Conservation (phyloP, 2,888 invertebrate genomes). For the Stegana nigrithorax region DNA sequence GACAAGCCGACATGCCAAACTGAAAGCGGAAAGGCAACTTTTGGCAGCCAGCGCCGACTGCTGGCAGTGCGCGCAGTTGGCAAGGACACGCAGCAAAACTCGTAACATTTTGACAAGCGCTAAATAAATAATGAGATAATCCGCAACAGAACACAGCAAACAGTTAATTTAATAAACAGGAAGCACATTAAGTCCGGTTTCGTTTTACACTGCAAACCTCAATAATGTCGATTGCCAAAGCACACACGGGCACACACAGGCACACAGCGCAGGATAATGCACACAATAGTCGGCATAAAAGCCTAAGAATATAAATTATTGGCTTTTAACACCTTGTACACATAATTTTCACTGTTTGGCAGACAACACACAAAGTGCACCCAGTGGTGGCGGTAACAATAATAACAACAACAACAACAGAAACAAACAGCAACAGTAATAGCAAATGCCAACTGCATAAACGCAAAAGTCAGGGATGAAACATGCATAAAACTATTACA, state of each 20-base stretch:
- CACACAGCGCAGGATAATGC: not conserved
- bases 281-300: conserved; percentile 20
- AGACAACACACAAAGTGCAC: no score
- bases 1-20: no score
- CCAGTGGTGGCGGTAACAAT: no score
- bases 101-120: no score
- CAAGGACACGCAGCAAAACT: no score
- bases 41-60: no score
- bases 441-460: no score
- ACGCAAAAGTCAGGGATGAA: conserved; percentile 45
- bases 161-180: conserved; percentile 2
- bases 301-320: conserved; percentile 58
- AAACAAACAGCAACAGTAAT: no score
- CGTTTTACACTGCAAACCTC: conserved; percentile 25
- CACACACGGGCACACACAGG: not conserved
- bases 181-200: no score
- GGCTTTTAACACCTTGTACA: conserved; percentile 57
- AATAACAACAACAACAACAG: conserved; percentile 2
- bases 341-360: no score
- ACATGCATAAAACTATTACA: conserved; percentile 53
- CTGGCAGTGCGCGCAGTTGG: no score
- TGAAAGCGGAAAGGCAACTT: not conserved
- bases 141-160: not conserved
- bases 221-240: conserved; percentile 39
- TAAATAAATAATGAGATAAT: not conserved